These are phyloP conservation scores for Taeniopygia guttata DNA, from an alignment of 2,797 vertebrate species.

Conservation along the genomic window DNA sequence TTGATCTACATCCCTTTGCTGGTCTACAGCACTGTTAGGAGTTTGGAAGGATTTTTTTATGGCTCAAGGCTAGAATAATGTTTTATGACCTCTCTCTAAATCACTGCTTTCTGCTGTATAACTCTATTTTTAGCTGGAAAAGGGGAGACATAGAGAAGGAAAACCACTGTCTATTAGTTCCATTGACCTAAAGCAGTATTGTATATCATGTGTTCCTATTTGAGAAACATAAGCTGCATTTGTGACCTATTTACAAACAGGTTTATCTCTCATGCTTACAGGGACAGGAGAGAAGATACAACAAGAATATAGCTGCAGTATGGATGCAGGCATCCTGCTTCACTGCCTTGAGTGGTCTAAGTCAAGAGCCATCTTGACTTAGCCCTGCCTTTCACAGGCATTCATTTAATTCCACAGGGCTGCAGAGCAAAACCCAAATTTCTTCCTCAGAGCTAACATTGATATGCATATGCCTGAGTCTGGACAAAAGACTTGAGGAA, in stretches of 20 bases:
- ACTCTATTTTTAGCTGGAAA: not conserved
- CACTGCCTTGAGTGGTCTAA: not conserved
- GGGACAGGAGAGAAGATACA: not conserved
- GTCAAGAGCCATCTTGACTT: not conserved
- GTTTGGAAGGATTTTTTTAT: conserved; percentile 5
- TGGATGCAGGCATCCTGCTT: not conserved
- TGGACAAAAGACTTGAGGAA: not conserved
- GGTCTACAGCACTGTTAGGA: not conserved
- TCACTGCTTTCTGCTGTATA: not conserved
- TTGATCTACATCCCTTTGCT: not conserved
- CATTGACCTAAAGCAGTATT: not conserved
- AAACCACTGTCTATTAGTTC: not conserved
- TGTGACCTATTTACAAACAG: not conserved
- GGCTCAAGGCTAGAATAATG: not conserved
- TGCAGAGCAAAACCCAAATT: not conserved
- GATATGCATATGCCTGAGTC: not conserved
- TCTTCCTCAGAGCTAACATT: not conserved
- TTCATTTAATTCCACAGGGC: not conserved
- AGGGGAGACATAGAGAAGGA: not conserved
- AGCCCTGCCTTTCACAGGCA: not conserved
- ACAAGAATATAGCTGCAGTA: not conserved
- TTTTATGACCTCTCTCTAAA: not conserved
- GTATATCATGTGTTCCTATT: not conserved
- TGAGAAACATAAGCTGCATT: not conserved
- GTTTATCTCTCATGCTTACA: not conserved